Evolutionary conservation across 2,888 invertebrate species (phyloP).

Genomic region (Campoplex capitator): DNA sequence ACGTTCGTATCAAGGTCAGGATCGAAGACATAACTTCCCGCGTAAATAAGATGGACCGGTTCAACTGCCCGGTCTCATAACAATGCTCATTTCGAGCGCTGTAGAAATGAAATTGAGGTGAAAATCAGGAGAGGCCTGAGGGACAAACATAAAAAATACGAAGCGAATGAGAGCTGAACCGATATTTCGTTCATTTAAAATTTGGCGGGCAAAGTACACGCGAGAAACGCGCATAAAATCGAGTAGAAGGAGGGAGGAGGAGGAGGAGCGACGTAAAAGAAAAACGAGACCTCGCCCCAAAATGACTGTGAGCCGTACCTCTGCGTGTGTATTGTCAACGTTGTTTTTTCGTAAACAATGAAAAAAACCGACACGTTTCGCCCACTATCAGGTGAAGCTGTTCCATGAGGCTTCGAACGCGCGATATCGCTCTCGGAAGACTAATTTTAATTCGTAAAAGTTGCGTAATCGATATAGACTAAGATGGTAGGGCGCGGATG

Average conservation of each 20-base stretch:
- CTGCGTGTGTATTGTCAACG: conserved; percentile 71
- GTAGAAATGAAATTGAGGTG: neutral
- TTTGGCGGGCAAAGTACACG: conserved; percentile 58
- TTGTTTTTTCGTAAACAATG: conserved; percentile 73
- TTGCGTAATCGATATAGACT: conserved; percentile 70
- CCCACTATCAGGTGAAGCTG: conserved; percentile 41
- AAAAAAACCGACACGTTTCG: conserved; percentile 66
- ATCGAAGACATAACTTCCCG: neutral
- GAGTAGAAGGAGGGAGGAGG: conserved; percentile 37
- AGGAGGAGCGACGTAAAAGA: conserved; percentile 62
- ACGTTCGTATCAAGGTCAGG: conserved; percentile 4
- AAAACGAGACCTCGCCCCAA: conserved; percentile 73
- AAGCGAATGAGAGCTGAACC: neutral
- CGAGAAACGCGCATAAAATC: conserved; percentile 34
- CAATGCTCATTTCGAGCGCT: neutral
- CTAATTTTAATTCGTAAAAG: conserved; percentile 73
- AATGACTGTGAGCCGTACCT: conserved; percentile 60
- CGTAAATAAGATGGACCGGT: neutral
- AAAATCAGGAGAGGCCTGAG: neutral
- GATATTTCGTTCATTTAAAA: conserved; percentile 55
- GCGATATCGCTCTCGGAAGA: conserved; percentile 43
- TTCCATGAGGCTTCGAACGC: conserved; percentile 33
- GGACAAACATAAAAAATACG: neutral
- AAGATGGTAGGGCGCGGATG: conserved; percentile 51
- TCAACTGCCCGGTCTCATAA: neutral